Evolutionary conservation across 1,140 invertebrate species (phyloP).

Genomic region (Triops longicaudatus): DNA sequence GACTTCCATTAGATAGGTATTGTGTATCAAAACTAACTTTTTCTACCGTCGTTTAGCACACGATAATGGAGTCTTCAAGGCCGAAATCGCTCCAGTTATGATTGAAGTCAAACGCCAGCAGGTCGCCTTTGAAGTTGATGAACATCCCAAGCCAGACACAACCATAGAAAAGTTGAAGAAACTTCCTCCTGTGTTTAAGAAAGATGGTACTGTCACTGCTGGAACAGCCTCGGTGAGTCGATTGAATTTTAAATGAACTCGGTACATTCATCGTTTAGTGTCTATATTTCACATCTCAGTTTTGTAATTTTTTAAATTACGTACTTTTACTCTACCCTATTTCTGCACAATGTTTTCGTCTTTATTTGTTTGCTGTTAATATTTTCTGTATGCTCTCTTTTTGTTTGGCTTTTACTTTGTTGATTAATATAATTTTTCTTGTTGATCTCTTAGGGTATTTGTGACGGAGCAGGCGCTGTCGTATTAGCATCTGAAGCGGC

Average conservation of each 20-base stretch:
- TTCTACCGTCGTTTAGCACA: slow-evolving; percentile 53
- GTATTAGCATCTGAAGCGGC: slow-evolving; percentile 86
- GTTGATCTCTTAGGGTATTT: slow-evolving; percentile 62
- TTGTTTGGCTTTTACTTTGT: slow-evolving; percentile 25
- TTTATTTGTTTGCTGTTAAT: neutral
- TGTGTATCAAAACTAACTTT: slow-evolving; percentile 15
- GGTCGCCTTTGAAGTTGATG: slow-evolving; percentile 72
- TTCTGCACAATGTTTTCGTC: too few relatives aligned
- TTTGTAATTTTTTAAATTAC: too few relatives aligned
- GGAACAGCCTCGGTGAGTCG: slow-evolving; percentile 80
- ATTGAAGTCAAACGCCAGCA: slow-evolving; percentile 75
- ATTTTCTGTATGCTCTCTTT: neutral
- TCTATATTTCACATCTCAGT: neutral
- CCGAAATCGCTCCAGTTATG: slow-evolving; percentile 77
- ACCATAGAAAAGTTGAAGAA: slow-evolving; percentile 70
- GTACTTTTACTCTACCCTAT: too few relatives aligned
- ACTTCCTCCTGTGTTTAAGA: slow-evolving; percentile 87
- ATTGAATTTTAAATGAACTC: neutral
- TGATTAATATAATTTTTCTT: slow-evolving; percentile 24
- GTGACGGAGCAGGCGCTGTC: slow-evolving; percentile 88
- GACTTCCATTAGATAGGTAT: neutral
- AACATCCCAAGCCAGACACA: slow-evolving; percentile 86
- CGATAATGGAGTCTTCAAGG: slow-evolving; percentile 75
- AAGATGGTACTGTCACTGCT: slow-evolving; percentile 90
- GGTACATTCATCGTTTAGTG: neutral